phyloP scores from a whole-genome alignment of 2,113 vertebrate genomes.

The Azemiops feae region DNA sequence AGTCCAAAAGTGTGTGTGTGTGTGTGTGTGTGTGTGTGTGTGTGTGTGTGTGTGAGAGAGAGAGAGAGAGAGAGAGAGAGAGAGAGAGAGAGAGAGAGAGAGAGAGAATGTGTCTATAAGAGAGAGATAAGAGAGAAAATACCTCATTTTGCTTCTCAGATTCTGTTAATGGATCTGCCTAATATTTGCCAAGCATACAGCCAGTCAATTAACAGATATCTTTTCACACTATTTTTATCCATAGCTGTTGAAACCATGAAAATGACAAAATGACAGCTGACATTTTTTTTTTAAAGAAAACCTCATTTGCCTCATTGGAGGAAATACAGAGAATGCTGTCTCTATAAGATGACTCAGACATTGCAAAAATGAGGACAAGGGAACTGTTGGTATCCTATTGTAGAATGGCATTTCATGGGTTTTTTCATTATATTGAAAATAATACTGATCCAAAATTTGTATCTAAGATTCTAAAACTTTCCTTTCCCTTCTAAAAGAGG shows the following conservation, averaged over 20 bases:
- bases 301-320: conserved; percentile 58
- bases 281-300: conserved; percentile 39
- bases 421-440: neutral
- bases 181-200: conserved; percentile 48
- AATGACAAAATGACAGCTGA: conserved; percentile 62
- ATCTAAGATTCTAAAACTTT: neutral
- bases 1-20: neutral
- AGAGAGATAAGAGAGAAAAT: conserved; percentile 37
- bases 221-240: conserved; percentile 67
- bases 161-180: conserved; percentile 42
- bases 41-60: no score
- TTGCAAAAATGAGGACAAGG: neutral
- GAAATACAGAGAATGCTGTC: neutral
- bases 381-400: neutral
- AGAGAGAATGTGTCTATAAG: conserved; percentile 33
- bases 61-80: neutral
- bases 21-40: neutral
- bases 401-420: neutral
- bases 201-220: conserved; percentile 65
- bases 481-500: neutral
- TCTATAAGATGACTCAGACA: neutral
- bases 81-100: conserved; percentile 27
- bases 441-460: neutral
- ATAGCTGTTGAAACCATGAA: conserved; percentile 58
- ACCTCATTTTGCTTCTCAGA: conserved; percentile 41